A percentile compares a stretch with the other conserved stretches of the same genome.
Evolutionary conservation across 1,140 invertebrate genomes (phyloP).

Genomic region (Pogonus chalceus): DNA sequence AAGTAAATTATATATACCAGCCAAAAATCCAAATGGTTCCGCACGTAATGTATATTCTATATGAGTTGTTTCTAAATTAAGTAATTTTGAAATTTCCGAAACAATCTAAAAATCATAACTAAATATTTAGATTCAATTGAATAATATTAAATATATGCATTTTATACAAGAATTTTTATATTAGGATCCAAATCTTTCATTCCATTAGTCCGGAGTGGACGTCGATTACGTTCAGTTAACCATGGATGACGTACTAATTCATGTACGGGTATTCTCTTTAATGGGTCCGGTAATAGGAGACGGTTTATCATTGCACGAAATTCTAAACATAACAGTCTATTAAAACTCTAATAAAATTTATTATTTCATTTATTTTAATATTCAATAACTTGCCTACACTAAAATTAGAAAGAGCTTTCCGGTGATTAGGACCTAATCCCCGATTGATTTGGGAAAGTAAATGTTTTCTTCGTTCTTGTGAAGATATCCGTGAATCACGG

Average conservation of each 20-base stretch:
- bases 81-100: conserved; percentile 12
- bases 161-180: conserved; percentile 14
- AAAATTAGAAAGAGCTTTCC: conserved; percentile 33
- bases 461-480: conserved; percentile 45
- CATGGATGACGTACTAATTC: conserved; percentile 29
- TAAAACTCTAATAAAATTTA: too few species aligned
- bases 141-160: background rate
- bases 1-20: conserved; percentile 29
- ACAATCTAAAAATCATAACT: conserved; percentile 14
- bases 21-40: conserved; percentile 25
- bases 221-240: conserved; percentile 31
- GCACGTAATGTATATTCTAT: conserved; percentile 12
- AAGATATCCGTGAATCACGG: conserved; percentile 34
- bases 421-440: conserved; percentile 41
- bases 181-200: conserved; percentile 21
- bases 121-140: background rate
- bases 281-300: conserved; percentile 25
- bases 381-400: conserved; percentile 20
- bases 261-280: conserved; percentile 25
- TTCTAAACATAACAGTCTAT: conserved; percentile 14
- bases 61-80: conserved; percentile 6
- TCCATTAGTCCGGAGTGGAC: conserved; percentile 24
- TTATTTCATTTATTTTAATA: background rate
- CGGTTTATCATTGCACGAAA: conserved; percentile 24
- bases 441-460: conserved; percentile 52